A percentile compares a stretch with the other conserved stretches of the same genome.
Conservation (phyloP, 2,113 vertebrate genomes). For the Urocolius indicus region DNA sequence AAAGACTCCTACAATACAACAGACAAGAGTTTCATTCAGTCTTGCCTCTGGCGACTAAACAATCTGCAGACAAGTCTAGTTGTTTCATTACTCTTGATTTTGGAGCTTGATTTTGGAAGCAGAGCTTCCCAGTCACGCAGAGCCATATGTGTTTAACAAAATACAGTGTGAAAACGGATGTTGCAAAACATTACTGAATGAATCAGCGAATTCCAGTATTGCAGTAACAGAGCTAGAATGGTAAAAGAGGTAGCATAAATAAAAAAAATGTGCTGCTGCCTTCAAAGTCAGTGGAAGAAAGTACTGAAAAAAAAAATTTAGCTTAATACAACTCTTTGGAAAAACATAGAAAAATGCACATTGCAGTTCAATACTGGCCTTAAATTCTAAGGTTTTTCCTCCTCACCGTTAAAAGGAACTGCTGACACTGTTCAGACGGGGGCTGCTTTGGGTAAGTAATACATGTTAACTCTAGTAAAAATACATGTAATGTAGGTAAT, state of each 20-base stretch:
- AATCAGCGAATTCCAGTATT: constrained; percentile 2
- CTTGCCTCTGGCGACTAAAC: constrained; percentile 25
- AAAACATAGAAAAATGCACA: neutral
- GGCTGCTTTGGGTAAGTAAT: neutral
- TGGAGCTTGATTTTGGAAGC: neutral
- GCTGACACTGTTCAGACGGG: neutral
- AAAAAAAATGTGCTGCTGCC: neutral
- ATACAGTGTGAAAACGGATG: constrained; percentile 1
- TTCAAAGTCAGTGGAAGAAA: neutral
- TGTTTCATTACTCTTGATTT: constrained; percentile 13
- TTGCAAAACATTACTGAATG: neutral
- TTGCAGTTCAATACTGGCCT: neutral
- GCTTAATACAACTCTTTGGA: neutral
- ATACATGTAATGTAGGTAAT: neutral
- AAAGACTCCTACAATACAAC: neutral
- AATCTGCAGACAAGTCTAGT: neutral
- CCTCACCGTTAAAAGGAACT: neutral
- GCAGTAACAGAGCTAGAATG: neutral
- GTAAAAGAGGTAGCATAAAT: neutral
- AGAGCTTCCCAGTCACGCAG: neutral
- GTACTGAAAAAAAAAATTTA: neutral
- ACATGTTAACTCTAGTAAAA: neutral
- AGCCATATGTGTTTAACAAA: neutral
- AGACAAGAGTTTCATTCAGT: constrained; percentile 29
- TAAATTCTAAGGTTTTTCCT: neutral